These are phyloP conservation scores for Marmota flaviventris DNA, from an alignment of 2,113 vertebrate genomes.

Conservation along the genomic window DNA sequence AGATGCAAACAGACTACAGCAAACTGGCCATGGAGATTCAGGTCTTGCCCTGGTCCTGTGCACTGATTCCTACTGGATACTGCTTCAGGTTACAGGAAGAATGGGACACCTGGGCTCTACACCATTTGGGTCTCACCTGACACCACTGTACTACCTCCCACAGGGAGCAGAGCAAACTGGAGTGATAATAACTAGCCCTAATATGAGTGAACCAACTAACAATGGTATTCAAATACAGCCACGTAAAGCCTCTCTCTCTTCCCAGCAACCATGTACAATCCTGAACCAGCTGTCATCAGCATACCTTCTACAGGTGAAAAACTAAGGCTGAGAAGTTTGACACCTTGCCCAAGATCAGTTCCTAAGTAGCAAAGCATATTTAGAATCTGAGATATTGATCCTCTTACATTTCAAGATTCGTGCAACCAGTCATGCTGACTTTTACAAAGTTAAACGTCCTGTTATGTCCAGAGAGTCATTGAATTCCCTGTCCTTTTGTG, in stretches of 20 bases:
- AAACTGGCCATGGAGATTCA: not conserved
- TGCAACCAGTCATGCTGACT: not conserved
- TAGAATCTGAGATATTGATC: not conserved
- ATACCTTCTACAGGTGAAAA: not conserved
- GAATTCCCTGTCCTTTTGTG: not conserved
- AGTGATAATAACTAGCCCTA: not conserved
- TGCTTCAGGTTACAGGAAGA: not conserved
- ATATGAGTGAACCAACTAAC: too few species aligned
- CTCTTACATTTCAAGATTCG: not conserved
- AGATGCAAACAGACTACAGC: not conserved
- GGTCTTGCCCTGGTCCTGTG: too few species aligned
- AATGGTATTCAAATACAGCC: not conserved
- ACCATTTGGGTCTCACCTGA: not conserved
- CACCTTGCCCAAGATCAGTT: not conserved
- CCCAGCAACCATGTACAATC: not conserved
- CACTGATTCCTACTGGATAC: fast-evolving
- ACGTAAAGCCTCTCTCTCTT: not conserved
- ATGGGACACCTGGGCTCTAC: not conserved
- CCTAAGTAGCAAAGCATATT: not conserved
- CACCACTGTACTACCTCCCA: not conserved
- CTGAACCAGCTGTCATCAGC: not conserved
- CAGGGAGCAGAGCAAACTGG: not conserved
- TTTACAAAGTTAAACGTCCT: not conserved
- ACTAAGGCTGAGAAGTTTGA: not conserved
- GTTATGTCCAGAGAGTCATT: not conserved